phyloP scores from a whole-genome alignment of 2,888 invertebrate genomes.

The Rhagonycha lutea region DNA sequence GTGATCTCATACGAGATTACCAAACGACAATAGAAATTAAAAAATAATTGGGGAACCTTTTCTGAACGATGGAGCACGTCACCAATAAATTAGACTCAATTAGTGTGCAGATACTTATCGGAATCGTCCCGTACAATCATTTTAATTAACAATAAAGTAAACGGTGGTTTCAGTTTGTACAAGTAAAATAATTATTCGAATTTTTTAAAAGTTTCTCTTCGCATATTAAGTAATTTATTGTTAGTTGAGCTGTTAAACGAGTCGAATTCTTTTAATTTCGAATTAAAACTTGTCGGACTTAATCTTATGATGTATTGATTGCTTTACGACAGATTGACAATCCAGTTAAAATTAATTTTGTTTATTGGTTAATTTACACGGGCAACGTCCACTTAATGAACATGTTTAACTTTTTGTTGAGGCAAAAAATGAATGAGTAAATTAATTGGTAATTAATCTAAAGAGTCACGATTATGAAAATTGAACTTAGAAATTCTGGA shows the following conservation, averaged over 20 bases:
- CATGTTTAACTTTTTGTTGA: conserved; percentile 5
- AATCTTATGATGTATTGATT: conserved; percentile 10
- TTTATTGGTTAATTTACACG: conserved; percentile 14
- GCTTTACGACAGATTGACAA: conserved; percentile 13
- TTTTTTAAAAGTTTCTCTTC: neutral
- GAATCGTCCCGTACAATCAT: neutral
- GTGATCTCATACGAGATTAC: neutral
- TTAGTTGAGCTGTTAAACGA: neutral
- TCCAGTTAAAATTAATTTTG: conserved; percentile 7
- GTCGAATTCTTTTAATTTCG: neutral
- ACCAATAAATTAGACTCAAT: neutral
- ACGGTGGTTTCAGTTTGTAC: neutral
- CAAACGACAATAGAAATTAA: neutral
- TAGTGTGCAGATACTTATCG: neutral
- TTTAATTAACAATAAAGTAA: neutral
- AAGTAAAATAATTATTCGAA: neutral
- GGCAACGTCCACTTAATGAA: conserved; percentile 17
- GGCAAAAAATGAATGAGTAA: conserved; percentile 8
- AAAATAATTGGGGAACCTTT: neutral
- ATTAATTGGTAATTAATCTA: neutral
- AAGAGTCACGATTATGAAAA: neutral
- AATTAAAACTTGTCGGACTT: neutral
- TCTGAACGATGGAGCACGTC: neutral
- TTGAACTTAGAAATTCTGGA: neutral
- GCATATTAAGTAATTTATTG: neutral